Evolutionary conservation across 2,797 vertebrate genomes (phyloP).

Genomic region (Cygnus olor): DNA sequence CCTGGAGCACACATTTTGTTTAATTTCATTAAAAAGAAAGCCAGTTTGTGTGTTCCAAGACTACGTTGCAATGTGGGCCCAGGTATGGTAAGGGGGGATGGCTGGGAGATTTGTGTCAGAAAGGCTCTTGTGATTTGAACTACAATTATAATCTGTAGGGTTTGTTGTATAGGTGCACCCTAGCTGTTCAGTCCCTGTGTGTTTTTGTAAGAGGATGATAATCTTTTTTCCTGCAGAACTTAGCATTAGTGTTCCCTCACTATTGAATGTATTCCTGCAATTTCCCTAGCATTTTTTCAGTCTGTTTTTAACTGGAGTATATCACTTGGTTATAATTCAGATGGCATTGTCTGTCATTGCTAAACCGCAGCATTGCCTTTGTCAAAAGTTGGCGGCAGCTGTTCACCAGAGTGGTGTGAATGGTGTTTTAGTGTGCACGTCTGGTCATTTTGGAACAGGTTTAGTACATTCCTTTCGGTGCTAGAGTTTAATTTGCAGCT

Average conservation of each 20-base stretch:
- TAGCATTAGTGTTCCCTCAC: neutral
- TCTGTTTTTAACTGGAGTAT: neutral
- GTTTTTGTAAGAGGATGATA: neutral
- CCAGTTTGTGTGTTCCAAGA: neutral
- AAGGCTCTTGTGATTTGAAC: neutral
- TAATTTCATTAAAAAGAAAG: neutral
- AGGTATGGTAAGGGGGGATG: neutral
- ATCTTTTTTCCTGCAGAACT: neutral
- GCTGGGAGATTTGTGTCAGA: neutral
- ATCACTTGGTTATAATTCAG: neutral
- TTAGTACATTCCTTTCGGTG: constrained; percentile 73
- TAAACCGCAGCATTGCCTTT: neutral
- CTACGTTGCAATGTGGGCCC: accelerated
- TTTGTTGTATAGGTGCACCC: neutral
- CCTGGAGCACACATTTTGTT: accelerated
- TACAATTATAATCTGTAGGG: neutral
- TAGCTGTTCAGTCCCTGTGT: neutral
- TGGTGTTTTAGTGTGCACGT: constrained; percentile 66
- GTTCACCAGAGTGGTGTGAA: constrained; percentile 18
- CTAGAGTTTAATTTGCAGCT: constrained; percentile 71
- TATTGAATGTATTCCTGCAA: neutral
- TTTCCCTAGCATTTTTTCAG: neutral
- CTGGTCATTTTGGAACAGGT: constrained; percentile 73
- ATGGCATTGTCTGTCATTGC: neutral
- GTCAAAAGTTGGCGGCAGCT: constrained; percentile 14